Evolutionary conservation across 2,888 invertebrate species (phyloP).

Genomic region (Stictocephala bisonia): DNA sequence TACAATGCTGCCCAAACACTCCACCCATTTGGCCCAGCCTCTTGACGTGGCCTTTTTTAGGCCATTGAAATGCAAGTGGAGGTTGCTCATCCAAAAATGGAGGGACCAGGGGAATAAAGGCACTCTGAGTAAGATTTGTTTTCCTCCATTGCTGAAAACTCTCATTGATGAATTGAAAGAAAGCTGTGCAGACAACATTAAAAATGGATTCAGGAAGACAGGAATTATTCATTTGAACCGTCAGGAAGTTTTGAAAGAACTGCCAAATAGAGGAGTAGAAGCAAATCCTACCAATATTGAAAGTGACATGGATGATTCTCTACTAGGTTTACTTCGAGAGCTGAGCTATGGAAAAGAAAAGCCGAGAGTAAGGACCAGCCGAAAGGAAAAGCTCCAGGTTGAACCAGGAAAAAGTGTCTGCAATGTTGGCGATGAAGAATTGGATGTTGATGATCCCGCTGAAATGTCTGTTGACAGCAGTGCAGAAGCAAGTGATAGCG

Average conservation of each 20-base stretch:
- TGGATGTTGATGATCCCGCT: constrained; percentile 9
- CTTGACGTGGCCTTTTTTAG: neutral
- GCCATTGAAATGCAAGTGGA: neutral
- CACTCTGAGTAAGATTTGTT: constrained; percentile 8
- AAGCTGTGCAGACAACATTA: neutral
- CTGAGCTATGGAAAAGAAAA: constrained; percentile 18
- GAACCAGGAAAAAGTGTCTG: constrained; percentile 15
- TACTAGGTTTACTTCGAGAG: constrained; percentile 3
- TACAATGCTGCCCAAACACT: neutral
- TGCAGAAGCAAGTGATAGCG: neutral
- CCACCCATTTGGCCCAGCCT: constrained; percentile 4
- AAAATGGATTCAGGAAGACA: constrained; percentile 19
- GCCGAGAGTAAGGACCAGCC: constrained; percentile 10
- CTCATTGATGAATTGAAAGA: neutral
- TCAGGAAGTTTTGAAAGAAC: neutral
- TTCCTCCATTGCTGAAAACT: neutral
- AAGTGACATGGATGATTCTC: constrained; percentile 15
- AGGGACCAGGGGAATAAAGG: constrained; percentile 5
- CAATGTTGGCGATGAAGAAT: constrained; percentile 24
- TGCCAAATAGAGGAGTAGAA: neutral
- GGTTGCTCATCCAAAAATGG: too few relatives aligned
- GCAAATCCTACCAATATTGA: neutral
- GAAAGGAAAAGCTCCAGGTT: constrained; percentile 6
- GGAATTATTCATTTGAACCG: constrained; percentile 9
- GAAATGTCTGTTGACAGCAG: constrained; percentile 10